These are phyloP conservation scores for Polyploca ridens DNA, from an alignment of 2,888 invertebrate genomes.

Conservation along the genomic window DNA sequence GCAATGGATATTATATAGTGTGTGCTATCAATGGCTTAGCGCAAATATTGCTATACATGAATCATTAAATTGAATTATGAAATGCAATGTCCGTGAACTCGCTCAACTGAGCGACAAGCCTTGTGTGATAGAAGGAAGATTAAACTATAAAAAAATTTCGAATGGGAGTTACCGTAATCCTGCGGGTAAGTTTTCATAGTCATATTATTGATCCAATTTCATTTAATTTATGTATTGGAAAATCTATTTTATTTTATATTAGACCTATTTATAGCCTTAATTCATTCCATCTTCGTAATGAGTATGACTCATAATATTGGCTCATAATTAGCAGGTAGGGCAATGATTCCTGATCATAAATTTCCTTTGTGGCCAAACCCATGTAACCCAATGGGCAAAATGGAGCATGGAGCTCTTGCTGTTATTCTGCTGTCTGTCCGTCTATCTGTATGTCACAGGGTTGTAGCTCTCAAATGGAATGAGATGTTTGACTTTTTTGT, in stretches of 20 bases:
- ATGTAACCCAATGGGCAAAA: too few species aligned
- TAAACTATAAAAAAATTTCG: constrained; percentile 88
- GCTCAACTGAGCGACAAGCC: constrained; percentile 86
- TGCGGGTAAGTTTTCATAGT: constrained; percentile 57
- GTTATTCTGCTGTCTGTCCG: too few species aligned
- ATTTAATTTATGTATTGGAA: not conserved
- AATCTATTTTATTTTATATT: not conserved
- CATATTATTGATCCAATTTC: not conserved
- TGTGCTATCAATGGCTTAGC: not conserved
- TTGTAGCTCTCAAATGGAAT: too few species aligned
- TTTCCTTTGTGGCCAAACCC: too few species aligned
- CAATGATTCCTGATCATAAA: too few species aligned
- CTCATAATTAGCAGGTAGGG: too few species aligned
- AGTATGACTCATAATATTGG: too few species aligned
- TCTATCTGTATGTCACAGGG: too few species aligned
- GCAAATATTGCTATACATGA: not conserved
- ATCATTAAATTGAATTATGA: constrained; percentile 76
- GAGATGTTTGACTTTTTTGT: too few species aligned
- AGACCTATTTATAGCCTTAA: not conserved
- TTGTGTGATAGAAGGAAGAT: constrained; percentile 87
- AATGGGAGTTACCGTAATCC: constrained; percentile 82
- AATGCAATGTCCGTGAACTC: constrained; percentile 89
- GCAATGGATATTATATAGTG: too few species aligned
- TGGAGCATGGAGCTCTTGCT: too few species aligned
- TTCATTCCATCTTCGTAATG: not conserved